phyloP scores from a whole-genome alignment of 2,797 vertebrate genomes.

The Eutrigla gurnardus region DNA sequence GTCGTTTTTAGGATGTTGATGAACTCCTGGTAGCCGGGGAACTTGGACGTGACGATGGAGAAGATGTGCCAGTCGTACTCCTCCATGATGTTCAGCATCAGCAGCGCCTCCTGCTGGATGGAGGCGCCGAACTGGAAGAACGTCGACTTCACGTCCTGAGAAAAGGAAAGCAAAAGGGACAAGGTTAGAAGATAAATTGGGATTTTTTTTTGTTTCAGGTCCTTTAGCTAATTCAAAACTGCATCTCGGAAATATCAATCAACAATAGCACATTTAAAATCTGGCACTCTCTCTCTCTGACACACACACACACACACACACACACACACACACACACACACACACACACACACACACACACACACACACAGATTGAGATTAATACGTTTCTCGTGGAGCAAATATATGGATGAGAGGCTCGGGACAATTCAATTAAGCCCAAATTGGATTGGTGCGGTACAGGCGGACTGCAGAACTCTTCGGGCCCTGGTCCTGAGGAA shows the following conservation, averaged over 20 bases:
- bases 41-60: conserved; percentile 96
- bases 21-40: conserved; percentile 97
- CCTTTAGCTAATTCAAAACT: conserved; percentile 26
- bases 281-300: conserved; percentile 30
- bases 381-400: conserved; percentile 58
- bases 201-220: conserved; percentile 20
- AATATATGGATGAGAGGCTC: conserved; percentile 70
- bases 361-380: conserved; percentile 41
- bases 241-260: conserved; percentile 47
- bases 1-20: conserved; percentile 95
- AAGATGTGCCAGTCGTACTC: conserved; percentile 99
- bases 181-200: conserved; percentile 32
- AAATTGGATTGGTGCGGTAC: conserved; percentile 76
- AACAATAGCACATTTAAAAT: conserved; percentile 46
- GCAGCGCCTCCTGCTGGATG: conserved; percentile 95
- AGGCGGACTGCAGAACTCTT: conserved; percentile 55
- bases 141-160: conserved; percentile 94
- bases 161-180: conserved; percentile 27
- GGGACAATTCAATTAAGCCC: conserved; percentile 78
- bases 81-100: conserved; percentile 99
- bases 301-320: conserved; percentile 5
- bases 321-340: conserved; percentile 6
- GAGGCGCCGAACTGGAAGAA: conserved; percentile 99
- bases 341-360: conserved; percentile 35
- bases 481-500: conserved; percentile 54